Evolutionary conservation across 2,888 invertebrate species (phyloP).

Genomic region (Caenorhabditis sp.): DNA sequence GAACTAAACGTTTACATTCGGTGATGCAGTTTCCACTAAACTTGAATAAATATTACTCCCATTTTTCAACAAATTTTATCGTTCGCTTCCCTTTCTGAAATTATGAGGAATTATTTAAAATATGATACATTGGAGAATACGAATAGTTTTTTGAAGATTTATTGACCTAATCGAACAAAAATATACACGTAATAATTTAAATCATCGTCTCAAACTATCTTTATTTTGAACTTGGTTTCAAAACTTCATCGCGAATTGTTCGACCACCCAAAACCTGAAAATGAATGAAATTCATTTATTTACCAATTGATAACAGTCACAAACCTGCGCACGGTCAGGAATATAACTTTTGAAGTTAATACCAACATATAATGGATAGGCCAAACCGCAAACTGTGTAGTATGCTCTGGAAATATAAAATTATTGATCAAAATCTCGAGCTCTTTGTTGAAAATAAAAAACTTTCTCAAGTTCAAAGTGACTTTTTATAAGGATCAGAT

Average conservation of each 20-base stretch:
- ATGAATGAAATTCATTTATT: background rate
- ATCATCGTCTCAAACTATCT: constrained; percentile 8
- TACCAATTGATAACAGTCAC: background rate
- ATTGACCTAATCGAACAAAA: constrained; percentile 6
- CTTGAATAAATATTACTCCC: constrained; percentile 7
- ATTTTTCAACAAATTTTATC: constrained; percentile 5
- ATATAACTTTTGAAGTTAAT: constrained; percentile 39
- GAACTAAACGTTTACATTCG: too few species aligned
- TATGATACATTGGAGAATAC: background rate
- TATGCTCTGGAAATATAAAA: constrained; percentile 16
- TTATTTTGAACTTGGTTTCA: constrained; percentile 32
- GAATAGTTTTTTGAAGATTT: constrained; percentile 20
- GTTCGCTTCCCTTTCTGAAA: too few species aligned
- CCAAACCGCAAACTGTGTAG: constrained; percentile 31
- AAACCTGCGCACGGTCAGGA: constrained; percentile 41
- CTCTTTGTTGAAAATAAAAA: background rate
- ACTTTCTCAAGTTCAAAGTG: background rate
- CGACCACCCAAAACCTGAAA: constrained; percentile 42
- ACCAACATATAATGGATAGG: constrained; percentile 39
- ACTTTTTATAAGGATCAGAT: too few species aligned
- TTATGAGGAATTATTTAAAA: too few species aligned
- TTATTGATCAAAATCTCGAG: background rate
- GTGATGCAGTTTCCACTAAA: constrained; percentile 6
- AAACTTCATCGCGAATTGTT: constrained; percentile 39
- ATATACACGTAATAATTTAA: constrained; percentile 8